Conservation (phyloP, 2,888 invertebrate species). For the Tridacna crocea region DNA sequence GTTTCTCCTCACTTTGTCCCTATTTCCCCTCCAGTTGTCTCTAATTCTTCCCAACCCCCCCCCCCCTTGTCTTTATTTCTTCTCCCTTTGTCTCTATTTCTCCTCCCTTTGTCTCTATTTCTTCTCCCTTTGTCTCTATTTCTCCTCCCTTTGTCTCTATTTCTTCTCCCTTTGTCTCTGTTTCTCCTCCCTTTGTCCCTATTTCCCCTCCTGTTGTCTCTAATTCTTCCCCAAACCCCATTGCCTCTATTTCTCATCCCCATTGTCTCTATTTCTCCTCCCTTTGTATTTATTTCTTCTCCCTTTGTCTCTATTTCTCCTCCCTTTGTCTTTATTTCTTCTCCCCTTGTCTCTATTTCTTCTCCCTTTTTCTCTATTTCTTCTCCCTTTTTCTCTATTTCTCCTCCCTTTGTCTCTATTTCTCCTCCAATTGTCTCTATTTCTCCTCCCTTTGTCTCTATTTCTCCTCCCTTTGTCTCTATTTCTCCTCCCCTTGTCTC, state of each 20-base stretch:
- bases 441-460: background rate
- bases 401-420: background rate
- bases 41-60: background rate
- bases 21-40: background rate
- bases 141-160: no score
- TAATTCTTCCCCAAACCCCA: no score
- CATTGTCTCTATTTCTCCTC: no score
- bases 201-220: no score
- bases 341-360: background rate
- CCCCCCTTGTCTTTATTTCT: background rate
- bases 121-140: no score
- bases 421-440: background rate
- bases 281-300: background rate
- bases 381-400: background rate
- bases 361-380: background rate
- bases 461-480: background rate
- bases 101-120: no score
- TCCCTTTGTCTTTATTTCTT: background rate
- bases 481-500: background rate
- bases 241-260: no score
- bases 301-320: background rate
- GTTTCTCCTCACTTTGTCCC: slow-evolving; percentile 22
- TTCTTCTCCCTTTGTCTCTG: no score
- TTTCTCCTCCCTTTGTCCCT: no score
- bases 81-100: background rate